Base-by-base conservation (phyloP, 2,888 invertebrate species). In the Lochmaea crataegi region DNA sequence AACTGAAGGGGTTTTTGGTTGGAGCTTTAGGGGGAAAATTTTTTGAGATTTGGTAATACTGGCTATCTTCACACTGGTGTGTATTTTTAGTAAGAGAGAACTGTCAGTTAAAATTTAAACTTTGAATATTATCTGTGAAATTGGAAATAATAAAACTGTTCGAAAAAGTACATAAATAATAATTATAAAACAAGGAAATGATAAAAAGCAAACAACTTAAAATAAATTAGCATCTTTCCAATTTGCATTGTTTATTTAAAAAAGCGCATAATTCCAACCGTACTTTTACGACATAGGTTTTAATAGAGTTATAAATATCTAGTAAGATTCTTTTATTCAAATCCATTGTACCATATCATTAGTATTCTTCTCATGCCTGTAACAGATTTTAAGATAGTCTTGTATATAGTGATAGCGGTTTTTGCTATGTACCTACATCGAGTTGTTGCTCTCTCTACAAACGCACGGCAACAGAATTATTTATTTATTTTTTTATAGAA, bases 391-490 rank as follows among this genome's bases (percentile, higher is more conserved):
- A 67, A 45, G 66, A 67, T 67, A 67, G 16, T 67, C 26, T 57
- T 67, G 66, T 57, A 58, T n/a, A n/a, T n/a, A n/a, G 22, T 67
- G 41, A 67, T 67, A 67, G 66, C 66, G 66, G 66, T 67, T 66
- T 66, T 57, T 67, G 56, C 41, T 57, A 67, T 67, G 66, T 67
- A 67, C 32, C 32, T 32, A 32, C 57, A 42, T 32, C 58, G 57
- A 38, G 66, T 56, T 42, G 57, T 67, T 18, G 26, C 14, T 38
- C 38, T 38, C 38, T 61, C n/a, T 61, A 61, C 61, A 12, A 18
- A 14, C 6, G 42, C 65, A 53, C 45, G 66, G 42, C 51, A 41
- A 14, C 18, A 58, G 57, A 42, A 58, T 58, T 32, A 32, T 32
- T 58, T 32, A 67, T 67, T 42, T n/a, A n/a, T n/a, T 57, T 65